These are phyloP conservation scores for Anableps anableps DNA, from an alignment of 2,797 vertebrate genomes.

Conservation along the genomic window DNA sequence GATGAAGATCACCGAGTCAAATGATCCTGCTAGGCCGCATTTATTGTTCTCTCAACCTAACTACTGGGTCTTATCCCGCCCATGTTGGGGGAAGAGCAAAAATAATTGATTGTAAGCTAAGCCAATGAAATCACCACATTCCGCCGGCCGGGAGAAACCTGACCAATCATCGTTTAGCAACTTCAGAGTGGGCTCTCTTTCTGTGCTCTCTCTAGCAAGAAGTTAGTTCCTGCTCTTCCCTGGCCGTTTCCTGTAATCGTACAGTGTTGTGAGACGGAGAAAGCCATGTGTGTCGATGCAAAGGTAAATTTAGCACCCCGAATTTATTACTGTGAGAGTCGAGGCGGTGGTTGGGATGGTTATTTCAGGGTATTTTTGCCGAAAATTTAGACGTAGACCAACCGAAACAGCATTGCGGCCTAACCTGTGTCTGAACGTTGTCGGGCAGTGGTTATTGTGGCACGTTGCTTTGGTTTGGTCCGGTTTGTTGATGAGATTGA, in stretches of 20 bases:
- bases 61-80: slow-evolving; percentile 73
- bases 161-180: slow-evolving; percentile 68
- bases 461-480: slow-evolving; percentile 88
- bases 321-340: slow-evolving; percentile 76
- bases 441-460: slow-evolving; percentile 84
- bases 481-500: slow-evolving; percentile 86
- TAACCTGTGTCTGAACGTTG: slow-evolving; percentile 82
- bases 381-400: slow-evolving; percentile 70
- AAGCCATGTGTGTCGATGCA: slow-evolving; percentile 89
- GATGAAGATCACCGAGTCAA: slow-evolving; percentile 67
- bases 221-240: slow-evolving; percentile 88
- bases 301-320: slow-evolving; percentile 86
- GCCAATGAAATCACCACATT: slow-evolving; percentile 65
- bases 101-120: slow-evolving; percentile 23
- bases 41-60: slow-evolving; percentile 81
- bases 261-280: slow-evolving; percentile 90
- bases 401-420: slow-evolving; percentile 83
- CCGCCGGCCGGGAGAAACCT: slow-evolving; percentile 45
- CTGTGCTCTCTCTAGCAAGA: slow-evolving; percentile 76
- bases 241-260: slow-evolving; percentile 88
- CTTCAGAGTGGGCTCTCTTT: slow-evolving; percentile 62
- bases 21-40: slow-evolving; percentile 82
- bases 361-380: slow-evolving; percentile 72
- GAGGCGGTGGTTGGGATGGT: slow-evolving; percentile 61
- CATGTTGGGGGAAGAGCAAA: slow-evolving; percentile 33